Evolutionary conservation across 2,113 vertebrate species (phyloP), one percentile per base, ranked within the genome.

Genomic region (Tenebrosternarchus preto): DNA sequence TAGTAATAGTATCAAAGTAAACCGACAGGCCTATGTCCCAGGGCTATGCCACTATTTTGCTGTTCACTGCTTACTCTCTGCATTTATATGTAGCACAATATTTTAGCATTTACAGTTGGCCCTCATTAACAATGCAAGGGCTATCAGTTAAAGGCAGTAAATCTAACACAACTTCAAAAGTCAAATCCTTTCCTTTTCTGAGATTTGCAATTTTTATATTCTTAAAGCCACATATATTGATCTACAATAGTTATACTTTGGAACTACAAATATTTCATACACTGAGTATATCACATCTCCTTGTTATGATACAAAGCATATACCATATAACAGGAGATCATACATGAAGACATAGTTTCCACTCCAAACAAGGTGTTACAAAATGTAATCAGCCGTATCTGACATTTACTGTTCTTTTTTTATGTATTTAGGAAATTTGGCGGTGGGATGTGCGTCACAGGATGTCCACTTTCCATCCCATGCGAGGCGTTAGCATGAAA

Each of bases 391-490:
- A 60, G 56, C 29, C n/a, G 33, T 69, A 63, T 77, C 57, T 84
- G 83, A 76, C 83, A 78, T 84, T 78, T 78, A 71, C 3, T 69
- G 77, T 83, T 86, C 84, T 79, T 33, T 80, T 83, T 53, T 78
- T 71, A 78, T 76, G 76, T 80, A 73, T 79, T 77, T 77, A 60
- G 73, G 36, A 83, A 50, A 68, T 68, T 74, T 72, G 46, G 67
- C 8, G 76, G 82, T 83, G 67, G 67, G 29, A 20, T 15, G 61
- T 82, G 73, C 79, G 76, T 86, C 85, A 86, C 76, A 82, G 77
- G 84, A 85, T 83, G 81, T 75, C 50, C n/a, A 78, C 59, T 85
- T 85, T 83, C 75, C 84, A 77, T 61, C 60, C n/a, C 43, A 66
- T 80, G 74, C 66, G 64, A 80, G 16, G n/a, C n/a, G 68, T 73